These are phyloP conservation scores for Pseudomyrmex flavicornis DNA, from an alignment of 1,140 invertebrate species.

Conservation along the genomic window DNA sequence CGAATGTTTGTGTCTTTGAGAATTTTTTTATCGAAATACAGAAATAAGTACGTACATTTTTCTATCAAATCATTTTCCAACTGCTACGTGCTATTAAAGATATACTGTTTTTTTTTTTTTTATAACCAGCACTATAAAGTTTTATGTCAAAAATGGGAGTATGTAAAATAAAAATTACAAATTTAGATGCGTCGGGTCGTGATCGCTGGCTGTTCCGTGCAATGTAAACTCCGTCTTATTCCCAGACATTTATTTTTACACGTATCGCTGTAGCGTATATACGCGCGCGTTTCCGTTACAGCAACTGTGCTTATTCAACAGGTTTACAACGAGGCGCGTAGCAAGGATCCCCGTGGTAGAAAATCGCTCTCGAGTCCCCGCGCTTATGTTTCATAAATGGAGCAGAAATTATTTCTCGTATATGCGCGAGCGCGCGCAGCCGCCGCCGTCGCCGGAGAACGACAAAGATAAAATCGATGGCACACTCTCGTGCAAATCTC, in stretches of 20 bases:
- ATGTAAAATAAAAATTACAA: neutral
- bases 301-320: constrained; percentile 50
- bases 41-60: neutral
- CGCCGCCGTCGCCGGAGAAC: constrained; percentile 2
- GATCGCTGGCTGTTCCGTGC: constrained; percentile 8
- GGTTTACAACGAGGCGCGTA: constrained; percentile 42
- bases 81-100: too few relatives aligned
- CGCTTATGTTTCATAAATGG: constrained; percentile 63
- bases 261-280: constrained; percentile 1
- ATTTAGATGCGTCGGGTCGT: neutral
- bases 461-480: constrained; percentile 29
- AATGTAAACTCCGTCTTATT: constrained; percentile 6
- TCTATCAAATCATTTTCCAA: too few relatives aligned
- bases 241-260: constrained; percentile 52
- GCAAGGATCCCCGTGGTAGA: constrained; percentile 44
- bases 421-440: neutral
- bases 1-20: neutral
- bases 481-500: constrained; percentile 30
- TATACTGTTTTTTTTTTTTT: too few relatives aligned
- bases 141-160: too few relatives aligned
- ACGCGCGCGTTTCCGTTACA: constrained; percentile 43
- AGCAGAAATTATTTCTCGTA: constrained; percentile 57
- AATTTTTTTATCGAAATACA: neutral
- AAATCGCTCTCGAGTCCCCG: constrained; percentile 50
- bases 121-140: too few relatives aligned